Conservation (phyloP, 2,888 invertebrate species). For the Brachyopa scutellaris region DNA sequence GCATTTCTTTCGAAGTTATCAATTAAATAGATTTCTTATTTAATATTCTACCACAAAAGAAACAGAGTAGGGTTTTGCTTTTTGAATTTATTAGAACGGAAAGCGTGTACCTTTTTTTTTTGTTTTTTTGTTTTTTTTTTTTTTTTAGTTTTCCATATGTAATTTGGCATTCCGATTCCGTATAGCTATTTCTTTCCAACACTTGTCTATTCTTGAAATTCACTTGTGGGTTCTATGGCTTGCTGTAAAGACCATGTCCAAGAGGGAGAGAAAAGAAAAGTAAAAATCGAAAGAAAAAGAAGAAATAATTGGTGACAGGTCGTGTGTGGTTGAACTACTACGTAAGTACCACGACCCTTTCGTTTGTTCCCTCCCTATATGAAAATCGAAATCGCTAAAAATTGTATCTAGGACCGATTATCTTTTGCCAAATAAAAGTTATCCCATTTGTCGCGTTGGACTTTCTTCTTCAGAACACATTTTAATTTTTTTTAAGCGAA, state of each 20-base stretch:
- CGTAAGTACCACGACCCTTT: constrained; percentile 41
- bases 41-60: too few species aligned
- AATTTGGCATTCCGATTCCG: background rate
- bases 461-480: background rate
- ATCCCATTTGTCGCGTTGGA: background rate
- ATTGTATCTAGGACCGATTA: constrained; percentile 18
- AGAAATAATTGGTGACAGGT: constrained; percentile 28
- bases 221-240: background rate
- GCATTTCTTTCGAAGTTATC: too few species aligned
- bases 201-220: background rate
- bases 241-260: background rate
- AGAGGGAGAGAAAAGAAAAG: background rate
- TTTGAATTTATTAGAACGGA: too few species aligned
- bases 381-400: constrained; percentile 26
- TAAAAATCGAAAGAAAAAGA: too few species aligned
- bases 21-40: too few species aligned
- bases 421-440: constrained; percentile 9
- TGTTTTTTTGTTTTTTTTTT: too few species aligned
- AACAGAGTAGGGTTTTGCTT: too few species aligned
- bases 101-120: too few species aligned
- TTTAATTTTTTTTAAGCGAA: background rate
- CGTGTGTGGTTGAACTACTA: constrained; percentile 30
- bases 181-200: constrained; percentile 12
- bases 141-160: too few species aligned
- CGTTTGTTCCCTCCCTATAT: background rate